Evolutionary conservation across 37 sponge, comb jelly and placozoan genomes (phyloP).

Genomic region (Geodia barretti): DNA sequence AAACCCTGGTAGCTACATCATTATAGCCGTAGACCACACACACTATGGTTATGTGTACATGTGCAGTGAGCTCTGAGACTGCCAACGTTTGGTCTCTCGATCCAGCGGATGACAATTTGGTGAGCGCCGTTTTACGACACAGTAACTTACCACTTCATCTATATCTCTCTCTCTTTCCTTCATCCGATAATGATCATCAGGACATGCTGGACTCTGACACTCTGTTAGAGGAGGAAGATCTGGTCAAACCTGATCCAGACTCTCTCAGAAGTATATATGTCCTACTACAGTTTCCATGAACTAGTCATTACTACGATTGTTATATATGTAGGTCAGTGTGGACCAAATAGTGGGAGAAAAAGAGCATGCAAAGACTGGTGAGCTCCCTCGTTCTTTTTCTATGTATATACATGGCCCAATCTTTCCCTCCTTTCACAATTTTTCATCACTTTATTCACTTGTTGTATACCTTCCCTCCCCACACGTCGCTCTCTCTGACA

Average conservation of each 20-base stretch:
- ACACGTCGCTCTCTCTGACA: neutral
- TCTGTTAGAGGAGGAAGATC: constrained; percentile 86
- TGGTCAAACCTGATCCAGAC: constrained; percentile 84
- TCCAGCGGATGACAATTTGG: constrained; percentile 41
- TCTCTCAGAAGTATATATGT: constrained; percentile 72
- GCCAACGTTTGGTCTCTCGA: constrained; percentile 70
- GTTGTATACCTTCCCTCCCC: neutral
- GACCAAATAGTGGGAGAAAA: constrained; percentile 73
- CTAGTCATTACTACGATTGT: too few species aligned
- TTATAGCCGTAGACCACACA: too few species aligned
- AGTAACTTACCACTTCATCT: neutral
- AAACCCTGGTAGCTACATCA: too few species aligned
- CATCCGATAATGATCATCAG: constrained; percentile 11
- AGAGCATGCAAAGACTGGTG: constrained; percentile 99
- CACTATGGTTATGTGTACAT: too few species aligned
- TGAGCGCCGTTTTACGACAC: constrained; percentile 19
- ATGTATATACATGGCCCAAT: neutral
- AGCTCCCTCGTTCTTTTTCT: neutral
- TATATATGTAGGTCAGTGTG: constrained; percentile 68
- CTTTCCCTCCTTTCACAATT: neutral
- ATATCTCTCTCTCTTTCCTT: neutral
- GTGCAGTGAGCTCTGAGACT: constrained; percentile 8
- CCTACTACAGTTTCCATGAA: neutral
- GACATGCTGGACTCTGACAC: constrained; percentile 89
- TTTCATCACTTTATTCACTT: too few species aligned